Evolutionary conservation across 2,888 invertebrate genomes (phyloP), one percentile per base, ranked within the genome.

Genomic region (Hirtodrosophila histrioides): DNA sequence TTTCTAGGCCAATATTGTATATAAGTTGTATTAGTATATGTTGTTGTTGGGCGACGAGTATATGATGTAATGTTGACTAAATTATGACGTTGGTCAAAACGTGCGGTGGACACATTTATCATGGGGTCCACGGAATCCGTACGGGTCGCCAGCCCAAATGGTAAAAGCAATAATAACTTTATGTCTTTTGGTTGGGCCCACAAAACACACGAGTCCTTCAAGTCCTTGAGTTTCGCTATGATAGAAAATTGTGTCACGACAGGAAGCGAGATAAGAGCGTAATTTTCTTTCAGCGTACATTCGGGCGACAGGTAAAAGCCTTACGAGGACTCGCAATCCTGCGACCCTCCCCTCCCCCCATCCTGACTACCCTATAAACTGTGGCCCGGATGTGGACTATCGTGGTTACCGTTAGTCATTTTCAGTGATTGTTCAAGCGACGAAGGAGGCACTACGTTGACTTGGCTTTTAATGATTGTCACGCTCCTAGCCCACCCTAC

Each of bases 241-340:
- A 91, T 90, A 90, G 89, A 90, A 91, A 90, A 91, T 89, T 91
- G 88, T 90, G 89, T 89, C 91, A 91, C 92, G 91, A 91, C 91
- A 91, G 91, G 91, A 91, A 91, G 85, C 90, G 79, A 91, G 91
- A 91, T 91, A 91, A 91, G 92, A 90, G 86, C 89, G 90, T 91
- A 91, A 91, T 90, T 89, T 86, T 89, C 90, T 84, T 84, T 84
- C 88, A 86, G 75, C 86, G 78, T 81, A 49, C 78, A 69, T 58
- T 57, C 31, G 31, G 71, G 46, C 75, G 68, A 68, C 68, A 68
- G 68, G 63, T 70, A 58, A 83, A 83, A 78, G 83, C 84, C 67
- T 64, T 69, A 46, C 63, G 51, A 46, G 55, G 27, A 37, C 17
- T 29, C n/a, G 12, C 23, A 48, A 27, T 31, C 10, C 24, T 7